Conservation (phyloP, 2,797 vertebrate genomes). For the Adelosebastes latens region DNA sequence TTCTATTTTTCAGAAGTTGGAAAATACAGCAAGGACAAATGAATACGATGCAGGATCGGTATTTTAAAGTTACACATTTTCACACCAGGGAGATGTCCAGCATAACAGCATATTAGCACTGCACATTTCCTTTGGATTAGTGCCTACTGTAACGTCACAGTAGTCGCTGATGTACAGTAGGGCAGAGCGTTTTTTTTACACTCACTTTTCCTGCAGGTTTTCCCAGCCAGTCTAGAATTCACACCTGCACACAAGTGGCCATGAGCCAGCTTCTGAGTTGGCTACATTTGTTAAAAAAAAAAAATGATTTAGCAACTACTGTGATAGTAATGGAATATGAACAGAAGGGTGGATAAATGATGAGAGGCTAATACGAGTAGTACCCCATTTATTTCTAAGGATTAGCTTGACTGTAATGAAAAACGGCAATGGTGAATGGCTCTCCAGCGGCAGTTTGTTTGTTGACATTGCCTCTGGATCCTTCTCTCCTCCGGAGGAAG, state of each 20-base stretch:
- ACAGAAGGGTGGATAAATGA: conserved; percentile 30
- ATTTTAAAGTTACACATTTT: conserved; percentile 22
- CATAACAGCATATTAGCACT: not conserved
- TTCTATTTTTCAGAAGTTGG: conserved; percentile 1
- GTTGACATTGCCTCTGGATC: conserved; percentile 57
- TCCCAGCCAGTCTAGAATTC: not conserved
- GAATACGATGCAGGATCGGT: not conserved
- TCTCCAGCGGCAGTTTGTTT: conserved; percentile 56
- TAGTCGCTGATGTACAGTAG: not conserved
- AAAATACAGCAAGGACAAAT: not conserved
- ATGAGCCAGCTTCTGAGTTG: not conserved
- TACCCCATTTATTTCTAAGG: conserved; percentile 32
- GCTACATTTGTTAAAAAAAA: not conserved
- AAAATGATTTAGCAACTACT: not conserved
- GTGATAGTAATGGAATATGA: not conserved
- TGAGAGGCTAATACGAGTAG: conserved; percentile 1
- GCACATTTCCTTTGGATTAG: conserved; percentile 15
- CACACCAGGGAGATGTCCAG: conserved; percentile 21
- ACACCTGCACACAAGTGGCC: not conserved
- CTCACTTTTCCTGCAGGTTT: not conserved
- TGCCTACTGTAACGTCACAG: not conserved
- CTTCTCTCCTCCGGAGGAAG: conserved; percentile 40
- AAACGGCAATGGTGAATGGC: conserved; percentile 42
- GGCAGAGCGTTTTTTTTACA: not conserved
- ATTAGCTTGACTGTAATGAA: conserved; percentile 48